Conservation (phyloP, 2,888 invertebrate genomes). For the Pherbina coryleti region DNA sequence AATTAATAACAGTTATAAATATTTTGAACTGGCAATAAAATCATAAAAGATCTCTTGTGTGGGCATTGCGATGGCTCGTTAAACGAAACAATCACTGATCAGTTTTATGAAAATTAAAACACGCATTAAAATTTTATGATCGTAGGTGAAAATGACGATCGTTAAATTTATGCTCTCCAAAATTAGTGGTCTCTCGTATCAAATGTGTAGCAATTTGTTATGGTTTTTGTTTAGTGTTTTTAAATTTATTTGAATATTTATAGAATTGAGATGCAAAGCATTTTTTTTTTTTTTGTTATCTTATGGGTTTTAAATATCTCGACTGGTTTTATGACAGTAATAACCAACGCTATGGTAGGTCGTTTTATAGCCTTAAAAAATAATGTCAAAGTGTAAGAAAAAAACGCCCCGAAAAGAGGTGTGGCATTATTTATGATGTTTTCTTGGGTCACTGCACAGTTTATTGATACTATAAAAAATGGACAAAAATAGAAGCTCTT, state of each 20-base stretch:
- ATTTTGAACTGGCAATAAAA: conserved; percentile 16
- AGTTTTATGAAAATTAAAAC: neutral
- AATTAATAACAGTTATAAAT: conserved; percentile 35
- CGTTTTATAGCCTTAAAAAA: neutral
- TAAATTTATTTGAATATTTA: neutral
- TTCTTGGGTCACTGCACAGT: no score
- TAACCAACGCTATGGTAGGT: neutral
- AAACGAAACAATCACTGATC: neutral
- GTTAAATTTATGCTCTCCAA: neutral
- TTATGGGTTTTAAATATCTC: neutral
- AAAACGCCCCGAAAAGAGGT: no score
- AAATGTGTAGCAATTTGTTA: neutral
- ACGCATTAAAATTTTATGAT: conserved; percentile 4
- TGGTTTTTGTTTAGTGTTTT: neutral
- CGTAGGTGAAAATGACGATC: neutral
- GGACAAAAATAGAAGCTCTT: no score
- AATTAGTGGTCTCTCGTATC: neutral
- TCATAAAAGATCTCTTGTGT: neutral
- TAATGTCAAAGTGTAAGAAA: neutral
- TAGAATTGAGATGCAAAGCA: neutral
- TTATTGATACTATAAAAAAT: no score
- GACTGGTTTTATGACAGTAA: neutral
- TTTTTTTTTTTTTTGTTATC: neutral
- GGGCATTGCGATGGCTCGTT: conserved; percentile 5
- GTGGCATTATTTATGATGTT: no score